phyloP scores from a whole-genome alignment of 2,888 invertebrate species.

The Cantharis rufa region DNA sequence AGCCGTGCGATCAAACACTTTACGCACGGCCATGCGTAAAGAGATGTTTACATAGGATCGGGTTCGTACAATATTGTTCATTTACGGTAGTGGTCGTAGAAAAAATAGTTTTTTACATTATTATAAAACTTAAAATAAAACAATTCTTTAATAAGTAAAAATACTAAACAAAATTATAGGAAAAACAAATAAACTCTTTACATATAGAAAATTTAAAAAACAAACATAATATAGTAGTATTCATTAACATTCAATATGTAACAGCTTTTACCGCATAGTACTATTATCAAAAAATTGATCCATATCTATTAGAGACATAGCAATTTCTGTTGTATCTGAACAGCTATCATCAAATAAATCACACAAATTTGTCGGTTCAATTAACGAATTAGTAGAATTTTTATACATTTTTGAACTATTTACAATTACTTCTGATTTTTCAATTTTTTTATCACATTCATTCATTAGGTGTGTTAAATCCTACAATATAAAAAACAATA shows the following conservation, averaged over 20 bases:
- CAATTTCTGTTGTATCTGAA: conserved; percentile 46
- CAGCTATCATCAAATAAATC: conserved; percentile 34
- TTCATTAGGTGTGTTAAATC: conserved; percentile 39
- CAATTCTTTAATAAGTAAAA: background rate
- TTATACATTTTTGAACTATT: conserved; percentile 2
- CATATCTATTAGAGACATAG: conserved; percentile 48
- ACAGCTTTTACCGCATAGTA: background rate
- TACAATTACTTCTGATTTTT: conserved; percentile 11
- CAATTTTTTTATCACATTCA: conserved; percentile 44
- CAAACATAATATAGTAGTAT: background rate
- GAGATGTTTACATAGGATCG: no score
- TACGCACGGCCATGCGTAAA: no score
- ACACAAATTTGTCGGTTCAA: background rate
- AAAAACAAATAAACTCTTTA: no score
- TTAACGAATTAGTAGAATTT: conserved; percentile 8
- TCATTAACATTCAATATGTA: background rate
- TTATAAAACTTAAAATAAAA: background rate
- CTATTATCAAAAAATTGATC: conserved; percentile 39
- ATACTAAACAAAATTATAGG: background rate
- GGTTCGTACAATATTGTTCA: no score
- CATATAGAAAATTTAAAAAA: background rate
- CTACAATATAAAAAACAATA: conserved; percentile 36
- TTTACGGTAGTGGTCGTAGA: no score
- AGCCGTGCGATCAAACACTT: no score
- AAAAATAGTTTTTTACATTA: background rate